Base-by-base conservation (phyloP, 2,888 invertebrate species). In the Mesoligia furuncula region DNA sequence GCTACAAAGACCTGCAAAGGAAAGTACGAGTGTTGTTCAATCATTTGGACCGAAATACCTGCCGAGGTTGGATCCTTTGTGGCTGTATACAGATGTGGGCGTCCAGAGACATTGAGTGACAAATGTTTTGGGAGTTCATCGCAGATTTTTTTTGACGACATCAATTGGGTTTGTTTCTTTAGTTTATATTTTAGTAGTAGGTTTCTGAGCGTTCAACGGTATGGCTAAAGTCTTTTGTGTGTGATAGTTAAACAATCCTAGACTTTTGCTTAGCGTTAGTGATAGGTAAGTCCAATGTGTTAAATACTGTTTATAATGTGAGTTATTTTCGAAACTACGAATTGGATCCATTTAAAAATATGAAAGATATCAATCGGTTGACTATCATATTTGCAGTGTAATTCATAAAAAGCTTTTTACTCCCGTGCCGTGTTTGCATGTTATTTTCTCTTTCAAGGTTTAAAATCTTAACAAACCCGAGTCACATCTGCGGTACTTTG, bases 1-100 rank as follows among this genome's bases (percentile, higher is more conserved):
- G 57, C 39, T 74, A 80, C 81, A 86, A 73, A 81, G 75, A 86
- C 70, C 36, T 73, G 72, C 57, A 86, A 78, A 86, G 73, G 73
- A 84, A 74, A 75, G 73, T 73, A 72, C 57, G 84, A 73, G 76
- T 74, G 73, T 78, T 70, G 84, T 79, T 71, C 80, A 66, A 86
- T 84, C 79, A 88, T 82, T 88, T 74, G 72, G 42, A 73, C 65
- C 27, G 76, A 61, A 78, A 86, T 84, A 73, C 69, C 75, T 59
- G 66, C 61, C 66, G 65, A 71, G 69, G 61, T 72, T 83, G 9
- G 48, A 8, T 64, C 68, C 65, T 85, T 85, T 83, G 86, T 73
- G 59, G 36, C 27, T 73, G 62, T 64, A 59, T 77, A 45, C 45
- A 61, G 67, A 73, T 73, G 71, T 67, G 71, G 71, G 61, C 17